A percentile compares a stretch with the other conserved stretches of the same genome.
phyloP scores from a whole-genome alignment of 2,888 invertebrate species.

The Biston betularia region DNA sequence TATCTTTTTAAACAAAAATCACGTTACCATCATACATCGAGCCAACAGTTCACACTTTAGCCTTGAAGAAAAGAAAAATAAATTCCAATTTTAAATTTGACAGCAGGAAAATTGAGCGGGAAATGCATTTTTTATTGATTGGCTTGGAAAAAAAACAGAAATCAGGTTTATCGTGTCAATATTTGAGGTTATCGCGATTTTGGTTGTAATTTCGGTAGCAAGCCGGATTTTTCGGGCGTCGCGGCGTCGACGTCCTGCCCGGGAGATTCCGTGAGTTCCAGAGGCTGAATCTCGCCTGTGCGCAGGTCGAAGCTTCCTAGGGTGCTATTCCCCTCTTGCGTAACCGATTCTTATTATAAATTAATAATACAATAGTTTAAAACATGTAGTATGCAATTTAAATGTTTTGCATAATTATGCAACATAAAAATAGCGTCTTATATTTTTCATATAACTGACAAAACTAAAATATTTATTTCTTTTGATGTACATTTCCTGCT shows the following conservation, averaged over 20 bases:
- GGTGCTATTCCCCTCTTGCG: slow-evolving; percentile 79
- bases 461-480: background rate
- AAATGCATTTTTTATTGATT: slow-evolving; percentile 39
- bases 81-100: slow-evolving; percentile 64
- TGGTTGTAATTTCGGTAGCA: slow-evolving; percentile 49
- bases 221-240: slow-evolving; percentile 55
- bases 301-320: slow-evolving; percentile 76
- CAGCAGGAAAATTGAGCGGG: slow-evolving; percentile 46
- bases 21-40: slow-evolving; percentile 54
- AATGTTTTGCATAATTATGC: too few relatives aligned
- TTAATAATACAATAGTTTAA: slow-evolving; percentile 53
- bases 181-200: slow-evolving; percentile 49
- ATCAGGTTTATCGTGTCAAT: slow-evolving; percentile 45
- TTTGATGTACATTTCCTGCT: background rate
- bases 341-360: slow-evolving; percentile 71
- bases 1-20: slow-evolving; percentile 54
- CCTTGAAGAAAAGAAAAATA: slow-evolving; percentile 55
- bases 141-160: background rate
- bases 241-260: slow-evolving; percentile 58
- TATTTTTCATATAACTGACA: background rate
- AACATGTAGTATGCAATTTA: too few relatives aligned
- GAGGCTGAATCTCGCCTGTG: slow-evolving; percentile 75
- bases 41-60: slow-evolving; percentile 57
- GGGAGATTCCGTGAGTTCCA: slow-evolving; percentile 74
- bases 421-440: too few relatives aligned